Percentiles rank a stretch among this genome's conserved stretches.
Evolutionary conservation across 2,797 vertebrate species (phyloP).

Genomic region (Morelia viridis): DNA sequence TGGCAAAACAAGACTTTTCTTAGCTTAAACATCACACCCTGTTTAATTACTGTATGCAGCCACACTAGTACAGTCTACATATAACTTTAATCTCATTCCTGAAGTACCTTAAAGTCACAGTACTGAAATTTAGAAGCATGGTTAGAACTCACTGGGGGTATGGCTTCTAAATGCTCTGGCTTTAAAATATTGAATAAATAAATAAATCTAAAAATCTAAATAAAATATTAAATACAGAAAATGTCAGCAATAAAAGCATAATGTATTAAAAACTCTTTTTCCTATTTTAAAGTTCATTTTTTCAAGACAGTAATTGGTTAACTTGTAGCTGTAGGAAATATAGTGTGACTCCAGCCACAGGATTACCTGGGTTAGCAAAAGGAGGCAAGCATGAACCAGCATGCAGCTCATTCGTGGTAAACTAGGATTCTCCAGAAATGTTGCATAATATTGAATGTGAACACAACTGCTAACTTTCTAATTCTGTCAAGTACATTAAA

Average conservation of each 20-base stretch:
- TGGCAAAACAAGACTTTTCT: not conserved
- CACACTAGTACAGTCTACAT: not conserved
- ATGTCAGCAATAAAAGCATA: conserved; percentile 31
- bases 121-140: not conserved
- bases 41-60: not conserved
- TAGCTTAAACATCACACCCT: not conserved
- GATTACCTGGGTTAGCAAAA: not conserved
- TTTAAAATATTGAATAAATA: not conserved
- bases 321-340: not conserved
- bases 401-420: not conserved
- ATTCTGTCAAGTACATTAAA: not conserved
- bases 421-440: not conserved
- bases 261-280: conserved; percentile 38
- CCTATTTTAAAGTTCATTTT: conserved; percentile 10
- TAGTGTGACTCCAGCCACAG: not conserved
- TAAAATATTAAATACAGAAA: conserved; percentile 49
- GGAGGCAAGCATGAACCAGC: not conserved
- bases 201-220: conserved; percentile 49
- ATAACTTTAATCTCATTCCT: not conserved
- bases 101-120: not conserved
- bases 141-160: not conserved
- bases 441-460: not conserved
- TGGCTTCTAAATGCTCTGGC: not conserved
- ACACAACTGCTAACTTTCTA: not conserved
- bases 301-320: conserved; percentile 18